Percentiles rank a stretch among this genome's conserved stretches.
phyloP scores from a whole-genome alignment of 2,113 vertebrate species.

The Oplegnathus fasciatus region DNA sequence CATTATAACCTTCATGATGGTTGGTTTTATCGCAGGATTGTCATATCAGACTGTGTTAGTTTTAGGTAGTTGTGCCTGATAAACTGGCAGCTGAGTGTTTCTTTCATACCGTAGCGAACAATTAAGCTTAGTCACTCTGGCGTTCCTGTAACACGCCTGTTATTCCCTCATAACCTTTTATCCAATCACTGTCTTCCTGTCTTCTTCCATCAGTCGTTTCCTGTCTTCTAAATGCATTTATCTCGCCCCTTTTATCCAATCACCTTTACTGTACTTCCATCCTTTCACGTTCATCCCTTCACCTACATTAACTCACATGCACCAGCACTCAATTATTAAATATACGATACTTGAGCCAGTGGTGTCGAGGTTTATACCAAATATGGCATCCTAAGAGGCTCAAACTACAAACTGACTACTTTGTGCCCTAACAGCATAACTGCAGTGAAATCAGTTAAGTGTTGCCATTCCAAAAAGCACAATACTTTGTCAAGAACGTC shows the following conservation, averaged over 20 bases:
- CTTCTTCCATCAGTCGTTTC: slow-evolving; percentile 25
- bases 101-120: background rate
- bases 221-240: slow-evolving; percentile 33
- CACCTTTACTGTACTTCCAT: slow-evolving; percentile 9
- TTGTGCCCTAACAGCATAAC: background rate
- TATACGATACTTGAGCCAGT: background rate
- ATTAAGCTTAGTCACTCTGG: background rate
- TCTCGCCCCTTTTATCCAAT: slow-evolving; percentile 28
- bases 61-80: background rate
- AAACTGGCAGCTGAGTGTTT: background rate
- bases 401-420: background rate
- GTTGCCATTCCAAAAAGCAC: background rate
- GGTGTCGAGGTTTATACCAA: background rate
- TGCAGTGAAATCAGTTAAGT: background rate
- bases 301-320: slow-evolving; percentile 3
- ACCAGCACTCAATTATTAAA: background rate
- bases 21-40: background rate
- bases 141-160: slow-evolving; percentile 12
- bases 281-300: background rate
- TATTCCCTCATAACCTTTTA: slow-evolving; percentile 32
- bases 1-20: background rate
- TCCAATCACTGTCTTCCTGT: slow-evolving; percentile 21
- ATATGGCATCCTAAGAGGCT: background rate
- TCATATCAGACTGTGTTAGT: background rate
- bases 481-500: background rate